Evolutionary conservation across 1,140 invertebrate genomes (phyloP).

Genomic region (Apocrypta bakeri): DNA sequence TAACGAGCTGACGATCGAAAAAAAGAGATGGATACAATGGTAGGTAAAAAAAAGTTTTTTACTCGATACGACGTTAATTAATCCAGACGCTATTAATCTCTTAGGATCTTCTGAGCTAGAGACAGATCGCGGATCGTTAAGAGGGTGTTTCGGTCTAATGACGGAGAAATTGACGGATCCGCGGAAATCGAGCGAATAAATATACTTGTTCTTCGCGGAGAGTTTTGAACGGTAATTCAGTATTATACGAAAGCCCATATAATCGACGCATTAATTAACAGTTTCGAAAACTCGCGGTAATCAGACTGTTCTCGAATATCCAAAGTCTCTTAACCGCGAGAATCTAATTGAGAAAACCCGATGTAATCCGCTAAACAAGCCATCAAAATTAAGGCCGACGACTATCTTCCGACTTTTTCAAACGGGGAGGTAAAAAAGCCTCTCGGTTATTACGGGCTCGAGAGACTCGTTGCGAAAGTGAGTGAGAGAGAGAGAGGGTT

Average conservation of each 20-base stretch:
- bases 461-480: conserved; percentile 20
- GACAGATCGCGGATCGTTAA: neutral
- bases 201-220: too few relatives aligned
- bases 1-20: conserved; percentile 17
- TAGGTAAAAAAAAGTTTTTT: conserved; percentile 3
- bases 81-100: neutral
- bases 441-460: conserved; percentile 26
- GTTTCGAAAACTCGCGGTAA: too few relatives aligned
- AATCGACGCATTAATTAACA: neutral
- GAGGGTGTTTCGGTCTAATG: neutral
- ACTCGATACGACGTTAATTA: neutral
- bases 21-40: neutral
- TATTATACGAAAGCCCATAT: too few relatives aligned
- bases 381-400: conserved; percentile 30
- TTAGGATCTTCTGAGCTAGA: neutral
- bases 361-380: neutral
- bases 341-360: neutral
- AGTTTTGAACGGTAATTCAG: too few relatives aligned
- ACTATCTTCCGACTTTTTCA: conserved; percentile 8
- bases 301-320: neutral
- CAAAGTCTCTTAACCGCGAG: neutral
- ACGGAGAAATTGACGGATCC: neutral
- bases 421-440: conserved; percentile 19
- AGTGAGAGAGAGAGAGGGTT: neutral
- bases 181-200: too few relatives aligned